A percentile compares a stretch with the other conserved stretches of the same genome.
These are phyloP conservation scores for Ambastaia sidthimunki DNA, from an alignment of 2,797 vertebrate species.

Conservation along the genomic window DNA sequence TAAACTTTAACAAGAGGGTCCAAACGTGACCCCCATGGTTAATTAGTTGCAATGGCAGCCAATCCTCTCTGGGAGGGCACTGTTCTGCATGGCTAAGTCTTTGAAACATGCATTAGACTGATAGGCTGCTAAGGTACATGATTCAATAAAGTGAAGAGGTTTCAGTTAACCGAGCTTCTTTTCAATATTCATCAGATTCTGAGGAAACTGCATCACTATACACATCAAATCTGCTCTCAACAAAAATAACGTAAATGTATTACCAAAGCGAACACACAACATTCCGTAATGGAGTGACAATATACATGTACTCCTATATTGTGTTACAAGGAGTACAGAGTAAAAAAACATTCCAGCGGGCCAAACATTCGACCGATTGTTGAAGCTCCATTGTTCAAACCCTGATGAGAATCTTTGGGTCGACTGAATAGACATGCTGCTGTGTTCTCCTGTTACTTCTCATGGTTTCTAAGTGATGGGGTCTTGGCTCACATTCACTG, in stretches of 20 bases:
- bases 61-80: conserved; percentile 4
- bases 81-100: conserved; percentile 5
- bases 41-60: conserved; percentile 44
- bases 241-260: conserved; percentile 16
- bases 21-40: conserved; percentile 21
- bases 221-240: conserved; percentile 2
- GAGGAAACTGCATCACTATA: not conserved
- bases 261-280: not conserved
- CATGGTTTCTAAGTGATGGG: conserved; percentile 46
- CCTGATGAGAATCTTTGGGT: conserved; percentile 58
- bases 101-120: conserved; percentile 18
- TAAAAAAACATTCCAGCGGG: not conserved
- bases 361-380: conserved; percentile 54
- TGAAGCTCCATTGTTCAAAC: conserved; percentile 63
- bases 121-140: conserved; percentile 5
- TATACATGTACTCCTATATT: conserved; percentile 14
- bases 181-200: conserved; percentile 27
- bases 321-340: not conserved
- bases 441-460: conserved; percentile 64
- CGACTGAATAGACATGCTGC: conserved; percentile 44
- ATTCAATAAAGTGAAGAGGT: conserved; percentile 35
- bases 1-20: conserved; percentile 50
- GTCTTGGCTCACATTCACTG: conserved; percentile 61
- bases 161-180: conserved; percentile 12
- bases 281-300: not conserved